Base-by-base conservation (phyloP, 1,140 invertebrate genomes). In the Oncopodura yosiiana region DNA sequence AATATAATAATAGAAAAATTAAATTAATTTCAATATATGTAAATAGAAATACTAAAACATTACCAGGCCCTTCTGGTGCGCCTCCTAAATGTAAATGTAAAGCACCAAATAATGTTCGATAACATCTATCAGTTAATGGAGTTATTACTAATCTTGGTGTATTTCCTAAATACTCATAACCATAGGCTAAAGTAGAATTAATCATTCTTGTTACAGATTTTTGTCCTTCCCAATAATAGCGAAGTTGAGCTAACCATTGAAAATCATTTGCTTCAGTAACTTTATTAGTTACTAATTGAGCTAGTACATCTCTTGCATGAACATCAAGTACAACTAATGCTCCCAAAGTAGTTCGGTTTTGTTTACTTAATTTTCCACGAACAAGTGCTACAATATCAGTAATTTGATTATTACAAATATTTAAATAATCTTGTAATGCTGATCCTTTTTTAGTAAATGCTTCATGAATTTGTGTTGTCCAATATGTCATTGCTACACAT, bases 161-260 rank as follows among this genome's bases (percentile, higher is more conserved):
- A 66, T 94, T 93, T 2, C 91, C 90, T 19, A 95, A 73, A 69
- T 96, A 97, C 68, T 97, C 93, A 67, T 95, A 95, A 16, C 91
- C 90, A 68, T 96, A 96, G 16, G 78, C 76, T 57, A 95, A 79
- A 62, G 81, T 82, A 0, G 88, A 85, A 69, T 94, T 94, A 62
- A 95, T 93, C 89, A 96, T 95, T 51, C 83, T 76, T 0, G 88
- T 88, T 16, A 81, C 74, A 63, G 94, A 73, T 55, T 82, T 69
- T 1, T 78, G 70, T 21, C 84, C 76, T 73, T 87, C 83, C 89
- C 90, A 95, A 68, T 97, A 98, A 68, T 97, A 97, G 48, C 94
- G 75, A 16, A 97, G 70, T 69, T 89, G 84, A 67, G 84, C 87
- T 3, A 94, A 71, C 94, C 94, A 97, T 48, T 86, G 80, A 68